phyloP scores from a whole-genome alignment of 2,113 vertebrate genomes.

The Rhagologus leucostigma region DNA sequence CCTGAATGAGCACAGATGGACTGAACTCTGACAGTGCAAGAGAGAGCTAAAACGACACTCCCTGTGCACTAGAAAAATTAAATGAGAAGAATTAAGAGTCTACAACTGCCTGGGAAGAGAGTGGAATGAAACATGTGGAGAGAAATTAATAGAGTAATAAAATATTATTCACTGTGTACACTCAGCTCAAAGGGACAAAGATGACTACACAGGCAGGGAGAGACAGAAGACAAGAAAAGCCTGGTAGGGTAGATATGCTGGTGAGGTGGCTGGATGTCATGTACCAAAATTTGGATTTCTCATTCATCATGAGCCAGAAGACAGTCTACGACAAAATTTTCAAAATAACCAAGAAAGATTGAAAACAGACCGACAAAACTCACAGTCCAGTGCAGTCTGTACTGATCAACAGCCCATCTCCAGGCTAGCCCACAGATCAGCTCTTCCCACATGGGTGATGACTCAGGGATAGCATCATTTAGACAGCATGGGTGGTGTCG shows the following conservation, averaged over 20 bases:
- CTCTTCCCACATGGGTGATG: background rate
- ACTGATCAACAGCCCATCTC: background rate
- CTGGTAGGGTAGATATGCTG: background rate
- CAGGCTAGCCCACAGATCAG: background rate
- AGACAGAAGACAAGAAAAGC: background rate
- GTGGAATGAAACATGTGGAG: background rate
- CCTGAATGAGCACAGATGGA: background rate
- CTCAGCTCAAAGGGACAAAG: background rate
- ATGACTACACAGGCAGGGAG: background rate
- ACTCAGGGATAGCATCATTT: background rate
- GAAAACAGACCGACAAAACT: background rate
- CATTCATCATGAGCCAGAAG: background rate
- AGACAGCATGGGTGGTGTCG: background rate
- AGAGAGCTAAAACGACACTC: background rate
- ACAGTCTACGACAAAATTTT: background rate
- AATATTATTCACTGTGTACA: background rate
- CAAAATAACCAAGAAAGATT: background rate
- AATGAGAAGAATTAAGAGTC: background rate
- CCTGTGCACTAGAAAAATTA: background rate
- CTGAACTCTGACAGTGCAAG: background rate
- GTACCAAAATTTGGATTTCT: background rate
- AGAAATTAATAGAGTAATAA: background rate
- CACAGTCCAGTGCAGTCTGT: background rate
- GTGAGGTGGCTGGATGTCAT: background rate
- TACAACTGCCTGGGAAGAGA: background rate